A percentile compares a stretch with the other conserved stretches of the same genome.
phyloP scores from a whole-genome alignment of 1,140 invertebrate species.

The Drosophila pseudoobscura region DNA sequence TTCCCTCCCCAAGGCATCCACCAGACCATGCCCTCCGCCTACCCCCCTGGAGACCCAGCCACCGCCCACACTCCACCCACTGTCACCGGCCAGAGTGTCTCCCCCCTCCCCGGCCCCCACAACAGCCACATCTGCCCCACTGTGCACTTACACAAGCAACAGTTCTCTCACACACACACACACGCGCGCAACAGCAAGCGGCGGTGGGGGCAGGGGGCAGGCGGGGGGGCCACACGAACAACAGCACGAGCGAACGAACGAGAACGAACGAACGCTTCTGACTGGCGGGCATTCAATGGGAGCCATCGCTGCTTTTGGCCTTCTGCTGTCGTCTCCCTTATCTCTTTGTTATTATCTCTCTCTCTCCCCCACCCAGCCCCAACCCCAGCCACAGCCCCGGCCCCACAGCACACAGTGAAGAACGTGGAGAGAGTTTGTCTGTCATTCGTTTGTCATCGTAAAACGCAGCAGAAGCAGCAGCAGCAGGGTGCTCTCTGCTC shows the following conservation, averaged over 20 bases:
- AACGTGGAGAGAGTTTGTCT: constrained; percentile 62
- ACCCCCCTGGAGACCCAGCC: constrained; percentile 2
- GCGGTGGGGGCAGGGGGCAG: too few species aligned
- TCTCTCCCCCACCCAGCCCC: constrained; percentile 23
- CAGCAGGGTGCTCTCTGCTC: constrained; percentile 10
- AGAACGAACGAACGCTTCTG: constrained; percentile 66
- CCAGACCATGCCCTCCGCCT: background rate
- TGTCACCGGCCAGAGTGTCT: too few species aligned
- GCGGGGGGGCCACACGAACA: too few species aligned
- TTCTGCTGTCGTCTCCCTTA: constrained; percentile 73
- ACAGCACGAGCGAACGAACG: background rate
- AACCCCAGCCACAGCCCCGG: background rate
- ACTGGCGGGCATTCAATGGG: constrained; percentile 75
- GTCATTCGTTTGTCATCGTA: constrained; percentile 82
- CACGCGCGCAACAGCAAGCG: constrained; percentile 53
- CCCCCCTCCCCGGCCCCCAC: background rate
- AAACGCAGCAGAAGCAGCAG: constrained; percentile 15
- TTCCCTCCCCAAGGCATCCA: too few species aligned
- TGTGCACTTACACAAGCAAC: constrained; percentile 22
- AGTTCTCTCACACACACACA: constrained; percentile 61
- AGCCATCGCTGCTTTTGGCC: constrained; percentile 49
- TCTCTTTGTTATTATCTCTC: constrained; percentile 80
- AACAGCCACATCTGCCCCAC: constrained; percentile 3
- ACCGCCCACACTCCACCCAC: background rate
- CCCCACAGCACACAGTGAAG: constrained; percentile 9